phyloP scores from a whole-genome alignment of 2,797 vertebrate species.

The Labroides dimidiatus region DNA sequence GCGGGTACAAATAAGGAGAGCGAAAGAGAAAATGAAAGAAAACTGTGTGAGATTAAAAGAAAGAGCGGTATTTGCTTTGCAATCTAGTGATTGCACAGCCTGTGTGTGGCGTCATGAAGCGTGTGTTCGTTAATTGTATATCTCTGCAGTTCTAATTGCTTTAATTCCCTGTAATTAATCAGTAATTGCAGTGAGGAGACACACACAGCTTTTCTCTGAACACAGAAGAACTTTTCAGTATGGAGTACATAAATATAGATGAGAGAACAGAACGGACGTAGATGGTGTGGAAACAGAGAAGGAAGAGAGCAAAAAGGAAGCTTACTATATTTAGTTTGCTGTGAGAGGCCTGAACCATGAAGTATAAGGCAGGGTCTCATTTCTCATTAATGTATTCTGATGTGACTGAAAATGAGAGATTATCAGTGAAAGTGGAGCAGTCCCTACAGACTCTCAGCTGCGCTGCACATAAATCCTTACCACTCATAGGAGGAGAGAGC shows the following conservation, averaged over 20 bases:
- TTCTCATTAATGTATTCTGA: slow-evolving; percentile 75
- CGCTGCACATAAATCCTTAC: slow-evolving; percentile 43
- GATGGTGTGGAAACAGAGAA: slow-evolving; percentile 62
- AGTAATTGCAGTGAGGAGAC: slow-evolving; percentile 87
- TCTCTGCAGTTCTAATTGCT: slow-evolving; percentile 89
- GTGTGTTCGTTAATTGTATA: slow-evolving; percentile 87
- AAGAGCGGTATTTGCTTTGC: slow-evolving; percentile 83
- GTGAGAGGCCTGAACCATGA: slow-evolving; percentile 56
- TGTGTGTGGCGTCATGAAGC: slow-evolving; percentile 82
- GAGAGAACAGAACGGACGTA: slow-evolving; percentile 66
- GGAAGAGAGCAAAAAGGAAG: slow-evolving; percentile 22
- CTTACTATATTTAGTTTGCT: slow-evolving; percentile 68
- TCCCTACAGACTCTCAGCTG: slow-evolving; percentile 55
- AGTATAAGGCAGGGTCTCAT: slow-evolving; percentile 59
- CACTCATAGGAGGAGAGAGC: slow-evolving; percentile 20
- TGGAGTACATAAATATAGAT: slow-evolving; percentile 87
- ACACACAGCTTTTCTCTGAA: slow-evolving; percentile 80
- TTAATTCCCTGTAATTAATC: slow-evolving; percentile 91
- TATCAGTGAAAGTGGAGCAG: slow-evolving; percentile 63
- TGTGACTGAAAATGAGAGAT: slow-evolving; percentile 68
- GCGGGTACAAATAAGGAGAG: slow-evolving; percentile 38
- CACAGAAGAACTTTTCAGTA: slow-evolving; percentile 85
- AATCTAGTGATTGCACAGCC: slow-evolving; percentile 80
- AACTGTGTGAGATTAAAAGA: slow-evolving; percentile 74
- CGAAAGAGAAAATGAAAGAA: slow-evolving; percentile 69